phyloP scores from a whole-genome alignment of 2,797 vertebrate genomes.

The Antrozous pallidus region DNA sequence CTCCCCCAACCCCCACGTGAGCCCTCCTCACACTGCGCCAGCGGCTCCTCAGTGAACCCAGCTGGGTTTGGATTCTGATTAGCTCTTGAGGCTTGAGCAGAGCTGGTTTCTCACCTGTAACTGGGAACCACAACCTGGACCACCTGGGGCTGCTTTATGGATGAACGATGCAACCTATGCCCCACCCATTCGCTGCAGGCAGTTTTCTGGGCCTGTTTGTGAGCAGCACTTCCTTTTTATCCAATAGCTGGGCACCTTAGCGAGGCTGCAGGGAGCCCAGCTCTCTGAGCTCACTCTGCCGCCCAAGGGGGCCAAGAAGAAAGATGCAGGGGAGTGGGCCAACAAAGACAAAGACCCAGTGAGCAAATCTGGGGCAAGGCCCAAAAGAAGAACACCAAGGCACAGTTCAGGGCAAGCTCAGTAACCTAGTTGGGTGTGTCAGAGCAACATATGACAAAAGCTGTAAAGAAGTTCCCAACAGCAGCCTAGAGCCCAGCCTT shows the following conservation, averaged over 20 bases:
- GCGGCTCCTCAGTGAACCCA: not conserved
- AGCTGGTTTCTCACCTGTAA: not conserved
- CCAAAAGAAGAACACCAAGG: not conserved
- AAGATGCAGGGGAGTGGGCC: not conserved
- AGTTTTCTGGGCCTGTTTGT: not conserved
- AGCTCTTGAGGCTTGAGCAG: not conserved
- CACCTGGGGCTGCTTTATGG: not conserved
- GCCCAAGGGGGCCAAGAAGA: not conserved
- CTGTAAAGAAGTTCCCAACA: not conserved
- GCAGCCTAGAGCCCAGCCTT: not conserved
- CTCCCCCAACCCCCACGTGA: not conserved
- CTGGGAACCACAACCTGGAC: not conserved
- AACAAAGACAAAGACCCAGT: not conserved
- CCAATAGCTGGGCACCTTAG: not conserved
- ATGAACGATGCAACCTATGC: not conserved
- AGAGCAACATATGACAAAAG: not conserved
- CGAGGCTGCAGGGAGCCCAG: not conserved
- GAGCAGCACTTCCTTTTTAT: not conserved
- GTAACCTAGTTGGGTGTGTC: not conserved
- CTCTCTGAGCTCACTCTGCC: not conserved
- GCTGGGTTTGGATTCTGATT: not conserved
- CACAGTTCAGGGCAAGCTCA: not conserved
- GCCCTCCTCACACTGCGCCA: not conserved
- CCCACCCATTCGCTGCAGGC: not conserved
- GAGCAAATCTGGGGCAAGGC: not conserved